These are phyloP conservation scores for Hoplodrina ambigua DNA, from an alignment of 2,888 invertebrate species.

Conservation along the genomic window DNA sequence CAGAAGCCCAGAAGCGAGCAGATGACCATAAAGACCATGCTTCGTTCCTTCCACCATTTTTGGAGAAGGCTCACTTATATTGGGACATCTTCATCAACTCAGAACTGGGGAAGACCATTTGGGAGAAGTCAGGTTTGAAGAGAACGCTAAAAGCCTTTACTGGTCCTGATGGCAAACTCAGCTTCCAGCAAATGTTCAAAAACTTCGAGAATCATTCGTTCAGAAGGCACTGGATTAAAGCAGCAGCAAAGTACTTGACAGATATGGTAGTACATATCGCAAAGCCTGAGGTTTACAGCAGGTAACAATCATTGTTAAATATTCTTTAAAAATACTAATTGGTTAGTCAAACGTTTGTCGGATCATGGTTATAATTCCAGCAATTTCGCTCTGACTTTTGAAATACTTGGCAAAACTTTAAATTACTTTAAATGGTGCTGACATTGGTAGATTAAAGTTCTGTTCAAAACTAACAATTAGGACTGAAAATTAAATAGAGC, in stretches of 20 bases:
- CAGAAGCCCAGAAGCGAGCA: constrained; percentile 91
- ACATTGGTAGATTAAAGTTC: constrained; percentile 6
- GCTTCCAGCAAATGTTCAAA: constrained; percentile 93
- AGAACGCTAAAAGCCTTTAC: constrained; percentile 92
- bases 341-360: constrained; percentile 4
- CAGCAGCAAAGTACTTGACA: constrained; percentile 93
- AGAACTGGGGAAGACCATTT: constrained; percentile 93
- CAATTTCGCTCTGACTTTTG: background rate
- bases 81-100: constrained; percentile 95
- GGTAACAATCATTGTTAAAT: constrained; percentile 83
- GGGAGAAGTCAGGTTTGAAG: constrained; percentile 93
- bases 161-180: constrained; percentile 92
- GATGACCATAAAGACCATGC: constrained; percentile 93
- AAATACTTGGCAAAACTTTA: constrained; percentile 2
- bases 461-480: constrained; percentile 14
- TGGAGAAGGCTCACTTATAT: constrained; percentile 92
- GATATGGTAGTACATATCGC: constrained; percentile 93
- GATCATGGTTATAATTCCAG: background rate
- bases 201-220: constrained; percentile 95
- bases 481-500: background rate
- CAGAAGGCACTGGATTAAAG: constrained; percentile 95
- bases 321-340: background rate
- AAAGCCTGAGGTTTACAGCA: constrained; percentile 94
- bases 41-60: constrained; percentile 93
- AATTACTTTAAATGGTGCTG: constrained; percentile 23